Evolutionary conservation across 1,140 invertebrate species (phyloP), one percentile per base, ranked within the genome.

Genomic region (Drosophila orena): DNA sequence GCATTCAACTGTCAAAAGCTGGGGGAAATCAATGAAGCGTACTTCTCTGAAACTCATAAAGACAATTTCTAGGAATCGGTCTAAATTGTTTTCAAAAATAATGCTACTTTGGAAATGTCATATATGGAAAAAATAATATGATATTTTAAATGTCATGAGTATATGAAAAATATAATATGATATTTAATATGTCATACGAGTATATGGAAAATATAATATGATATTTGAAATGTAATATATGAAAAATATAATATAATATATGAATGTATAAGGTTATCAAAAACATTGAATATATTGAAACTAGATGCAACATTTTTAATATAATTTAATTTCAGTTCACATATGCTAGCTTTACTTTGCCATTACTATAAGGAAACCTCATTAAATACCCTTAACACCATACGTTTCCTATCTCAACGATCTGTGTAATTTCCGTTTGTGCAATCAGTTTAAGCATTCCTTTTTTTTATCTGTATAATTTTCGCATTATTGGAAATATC

Each of bases 1-100:
- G 83, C 84, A 86, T 65, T 89, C 83, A 83, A 86, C 83, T 83
- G 83, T 86, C 83, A 89, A 88, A 71, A 86, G 81, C 72, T 83
- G 75, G 40, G 60, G 52, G 53, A 46, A 70, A 57, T 57, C 68
- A 71, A 71, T 70, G 68, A 34, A 40, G 43, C 65, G 65, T 24
- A 40, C 24, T 14, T 12, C 42, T 47, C 42, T 46, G 35, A 70
- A 70, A 69, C 10, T 10, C 49, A 24, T 46, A 70, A 46, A 38
- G 42, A n/a, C 17, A 38, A 24, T 38, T 42, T 11, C 24, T 24
- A 24, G 24, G 4, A 22, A 43, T 37, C 17, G 24, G 10, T 24
- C 24, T 24, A 24, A 24, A 24, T 24, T 30, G 30, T 30, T 30
- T 30, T 30, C 30, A 30, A 3, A 17, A 24, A 22, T 22, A 17